Percentiles rank a stretch among this genome's conserved stretches.
phyloP scores from a whole-genome alignment of 2,113 vertebrate genomes.

The Crotalus helleri region DNA sequence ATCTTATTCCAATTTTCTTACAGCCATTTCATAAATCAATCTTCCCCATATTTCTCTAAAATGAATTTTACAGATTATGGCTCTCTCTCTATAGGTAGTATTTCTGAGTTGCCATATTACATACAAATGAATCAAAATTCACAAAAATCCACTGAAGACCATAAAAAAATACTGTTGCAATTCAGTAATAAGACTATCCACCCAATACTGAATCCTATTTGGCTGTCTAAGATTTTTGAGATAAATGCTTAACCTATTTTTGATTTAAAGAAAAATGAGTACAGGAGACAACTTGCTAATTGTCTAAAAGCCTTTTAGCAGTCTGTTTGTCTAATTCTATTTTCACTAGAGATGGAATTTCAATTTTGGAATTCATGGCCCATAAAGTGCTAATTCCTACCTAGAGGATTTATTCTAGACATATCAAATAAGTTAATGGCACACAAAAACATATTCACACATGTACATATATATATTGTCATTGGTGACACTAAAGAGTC shows the following conservation, averaged over 20 bases:
- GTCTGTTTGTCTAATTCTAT: slow-evolving; percentile 64
- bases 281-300: slow-evolving; percentile 68
- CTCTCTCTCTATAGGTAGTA: neutral
- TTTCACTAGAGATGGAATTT: slow-evolving; percentile 75
- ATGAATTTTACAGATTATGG: neutral
- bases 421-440: slow-evolving; percentile 64
- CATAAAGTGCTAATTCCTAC: slow-evolving; percentile 74
- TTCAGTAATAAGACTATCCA: neutral
- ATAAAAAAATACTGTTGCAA: neutral
- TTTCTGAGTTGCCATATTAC: neutral
- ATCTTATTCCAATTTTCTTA: neutral
- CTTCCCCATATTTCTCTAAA: neutral
- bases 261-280: slow-evolving; percentile 37
- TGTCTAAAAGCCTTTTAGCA: slow-evolving; percentile 73
- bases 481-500: slow-evolving; percentile 54
- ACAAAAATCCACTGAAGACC: neutral
- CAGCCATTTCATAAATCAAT: neutral
- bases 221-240: slow-evolving; percentile 44
- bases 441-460: slow-evolving; percentile 35
- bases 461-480: slow-evolving; percentile 26
- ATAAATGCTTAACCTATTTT: slow-evolving; percentile 72
- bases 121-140: neutral
- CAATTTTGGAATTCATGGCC: slow-evolving; percentile 70
- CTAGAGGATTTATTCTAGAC: slow-evolving; percentile 63
- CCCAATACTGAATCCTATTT: slow-evolving; percentile 24